These are phyloP conservation scores for Nebria brevicollis DNA, from an alignment of 2,888 invertebrate genomes.

Conservation along the genomic window DNA sequence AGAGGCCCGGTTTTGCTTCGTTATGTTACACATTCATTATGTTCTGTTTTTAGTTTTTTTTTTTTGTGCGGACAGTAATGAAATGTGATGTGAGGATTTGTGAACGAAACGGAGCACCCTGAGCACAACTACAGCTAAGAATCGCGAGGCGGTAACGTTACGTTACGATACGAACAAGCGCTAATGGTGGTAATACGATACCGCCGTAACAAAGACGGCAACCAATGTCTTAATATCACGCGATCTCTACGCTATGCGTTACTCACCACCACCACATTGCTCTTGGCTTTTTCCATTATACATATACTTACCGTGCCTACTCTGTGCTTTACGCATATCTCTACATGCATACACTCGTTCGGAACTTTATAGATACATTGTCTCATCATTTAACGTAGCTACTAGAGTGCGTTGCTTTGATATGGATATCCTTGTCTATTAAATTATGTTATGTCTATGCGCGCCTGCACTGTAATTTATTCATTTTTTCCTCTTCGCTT, in stretches of 20 bases:
- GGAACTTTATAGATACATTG: not conserved
- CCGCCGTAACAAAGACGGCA: slow-evolving; percentile 41
- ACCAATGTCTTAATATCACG: slow-evolving; percentile 45
- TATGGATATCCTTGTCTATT: not conserved
- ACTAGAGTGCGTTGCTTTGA: not conserved
- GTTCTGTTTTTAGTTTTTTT: slow-evolving; percentile 11
- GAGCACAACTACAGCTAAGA: not conserved
- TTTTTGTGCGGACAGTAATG: slow-evolving; percentile 52
- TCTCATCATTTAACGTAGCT: not conserved
- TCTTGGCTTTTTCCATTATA: slow-evolving; percentile 1
- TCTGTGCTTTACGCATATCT: not conserved
- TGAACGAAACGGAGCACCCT: slow-evolving; percentile 49
- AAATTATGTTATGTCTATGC: not conserved
- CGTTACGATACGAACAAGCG: slow-evolving; percentile 34
- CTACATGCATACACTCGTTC: not conserved
- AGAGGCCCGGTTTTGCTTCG: slow-evolving; percentile 52
- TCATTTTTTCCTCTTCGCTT: not conserved
- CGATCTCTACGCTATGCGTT: slow-evolving; percentile 27
- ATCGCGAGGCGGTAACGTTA: slow-evolving; percentile 49
- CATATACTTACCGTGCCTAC: not conserved
- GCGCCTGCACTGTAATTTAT: not conserved
- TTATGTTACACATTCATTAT: slow-evolving; percentile 56
- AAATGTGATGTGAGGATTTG: slow-evolving; percentile 53
- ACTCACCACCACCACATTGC: slow-evolving; percentile 4
- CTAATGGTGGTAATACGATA: slow-evolving; percentile 46